A percentile compares a stretch with the other conserved stretches of the same genome.
These are phyloP conservation scores for Dissostichus mawsoni DNA, from an alignment of 2,113 vertebrate species.

Conservation along the genomic window DNA sequence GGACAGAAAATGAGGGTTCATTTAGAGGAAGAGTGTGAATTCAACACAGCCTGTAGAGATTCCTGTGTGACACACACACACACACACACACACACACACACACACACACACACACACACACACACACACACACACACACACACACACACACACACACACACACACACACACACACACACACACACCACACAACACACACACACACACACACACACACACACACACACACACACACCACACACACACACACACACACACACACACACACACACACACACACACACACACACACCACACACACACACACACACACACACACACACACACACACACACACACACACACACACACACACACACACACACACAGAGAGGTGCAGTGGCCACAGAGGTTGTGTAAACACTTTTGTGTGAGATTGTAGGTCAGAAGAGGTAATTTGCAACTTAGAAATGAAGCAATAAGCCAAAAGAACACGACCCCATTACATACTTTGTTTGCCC, in stretches of 20 bases:
- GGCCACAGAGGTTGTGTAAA: background rate
- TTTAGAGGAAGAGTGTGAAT: conserved; percentile 46
- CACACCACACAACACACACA: too few relatives aligned
- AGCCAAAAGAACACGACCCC: conserved; percentile 19
- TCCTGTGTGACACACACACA: conserved; percentile 21
- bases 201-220: background rate
- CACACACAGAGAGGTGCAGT: too few relatives aligned
- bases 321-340: conserved; percentile 4
- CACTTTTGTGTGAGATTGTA: conserved; percentile 49
- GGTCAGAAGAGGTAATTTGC: conserved; percentile 54
- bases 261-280: too few relatives aligned
- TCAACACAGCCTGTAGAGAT: conserved; percentile 38
- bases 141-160: too few relatives aligned
- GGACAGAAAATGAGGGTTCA: background rate
- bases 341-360: background rate
- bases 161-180: too few relatives aligned
- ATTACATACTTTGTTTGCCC: background rate
- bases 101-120: too few relatives aligned
- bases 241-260: background rate
- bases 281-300: background rate
- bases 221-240: background rate
- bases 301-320: conserved; percentile 5
- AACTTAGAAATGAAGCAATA: conserved; percentile 59
- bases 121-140: too few relatives aligned
- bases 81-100: background rate